Evolutionary conservation across 2,797 vertebrate genomes (phyloP), one percentile per base, ranked within the genome.

Genomic region (Sphenodon punctatus): DNA sequence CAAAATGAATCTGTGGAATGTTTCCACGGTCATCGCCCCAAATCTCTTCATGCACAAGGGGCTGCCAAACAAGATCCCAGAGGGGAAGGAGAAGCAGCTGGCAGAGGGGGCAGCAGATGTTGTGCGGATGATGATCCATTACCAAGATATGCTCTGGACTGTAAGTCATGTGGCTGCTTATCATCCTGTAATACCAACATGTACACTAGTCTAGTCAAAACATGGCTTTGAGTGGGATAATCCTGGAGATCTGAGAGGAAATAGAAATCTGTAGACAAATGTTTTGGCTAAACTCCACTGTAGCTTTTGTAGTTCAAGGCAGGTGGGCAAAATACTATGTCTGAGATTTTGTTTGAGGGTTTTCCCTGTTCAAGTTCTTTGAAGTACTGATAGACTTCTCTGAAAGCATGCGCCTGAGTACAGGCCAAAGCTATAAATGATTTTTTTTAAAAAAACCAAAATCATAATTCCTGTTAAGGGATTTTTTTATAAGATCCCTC

Each of bases 1-100:
- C 95, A 96, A 97, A 84, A 99, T 99, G 98, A 98, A 96, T 73
- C 95, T 99, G 74, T 98, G 98, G 97, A 98, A 97, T 0, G 97
- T 99, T 25, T 97, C 98, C 61, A 97, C 97, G n/a, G 98, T 98
- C 89, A 98, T 98, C 95, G 97, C 97, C 34, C 98, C 98, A 10
- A 98, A 98, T 93, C 97, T 98, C 70, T 98, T 99, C 94, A 95
- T 98, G 89, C 97, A 97, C 86, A 97, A 96, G 82, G 97, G 97
- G 11, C 90, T 96, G 46, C 82, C 96, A 32, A 96, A 93, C 89
- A 96, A 95, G 73, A 95, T 97, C 89, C 95, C 96, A 0, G 97
- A 97, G 48, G 97, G 96, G 9, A 91, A 96, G 23, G 97, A 97
- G 93, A 98, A 97, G 73, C 97, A 97, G 70, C 96, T 97, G 67